These are phyloP conservation scores for Anticlea derivata DNA, from an alignment of 2,888 invertebrate genomes.

Conservation along the genomic window DNA sequence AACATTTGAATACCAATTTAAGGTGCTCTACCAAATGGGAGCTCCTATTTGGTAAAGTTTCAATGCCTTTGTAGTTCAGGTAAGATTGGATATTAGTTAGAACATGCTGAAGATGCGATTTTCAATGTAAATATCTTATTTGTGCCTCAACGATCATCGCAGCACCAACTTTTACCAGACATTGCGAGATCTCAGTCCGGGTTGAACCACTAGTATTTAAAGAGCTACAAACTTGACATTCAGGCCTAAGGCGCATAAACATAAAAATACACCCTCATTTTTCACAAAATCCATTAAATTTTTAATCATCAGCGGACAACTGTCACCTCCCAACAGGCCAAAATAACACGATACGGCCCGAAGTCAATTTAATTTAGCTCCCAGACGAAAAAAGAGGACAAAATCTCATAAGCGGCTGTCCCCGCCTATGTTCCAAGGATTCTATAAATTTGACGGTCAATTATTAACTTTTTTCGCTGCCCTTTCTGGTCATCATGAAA, in stretches of 20 bases:
- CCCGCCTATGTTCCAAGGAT: conserved; percentile 67
- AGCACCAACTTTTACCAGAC: too few species aligned
- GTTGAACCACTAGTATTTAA: too few species aligned
- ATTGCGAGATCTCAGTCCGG: too few species aligned
- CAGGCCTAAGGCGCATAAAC: neutral
- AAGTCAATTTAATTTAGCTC: conserved; percentile 73
- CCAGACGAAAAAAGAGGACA: conserved; percentile 70
- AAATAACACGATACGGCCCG: conserved; percentile 47
- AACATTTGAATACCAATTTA: too few species aligned
- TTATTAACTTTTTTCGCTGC: conserved; percentile 63
- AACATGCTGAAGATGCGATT: too few species aligned
- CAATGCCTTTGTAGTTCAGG: too few species aligned
- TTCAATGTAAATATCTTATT: too few species aligned
- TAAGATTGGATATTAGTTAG: too few species aligned
- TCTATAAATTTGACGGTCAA: conserved; percentile 60
- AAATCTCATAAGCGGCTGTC: conserved; percentile 67
- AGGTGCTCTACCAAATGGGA: too few species aligned
- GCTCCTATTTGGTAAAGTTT: too few species aligned
- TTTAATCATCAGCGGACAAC: conserved; percentile 33
- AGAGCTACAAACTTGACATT: neutral
- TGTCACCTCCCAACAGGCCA: conserved; percentile 46
- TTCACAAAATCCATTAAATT: conserved; percentile 35
- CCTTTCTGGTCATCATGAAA: conserved; percentile 47
- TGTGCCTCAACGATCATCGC: too few species aligned
- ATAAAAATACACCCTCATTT: conserved; percentile 28